Base-by-base conservation (phyloP, 2,113 vertebrate genomes). In the Phodopus roborovskii region DNA sequence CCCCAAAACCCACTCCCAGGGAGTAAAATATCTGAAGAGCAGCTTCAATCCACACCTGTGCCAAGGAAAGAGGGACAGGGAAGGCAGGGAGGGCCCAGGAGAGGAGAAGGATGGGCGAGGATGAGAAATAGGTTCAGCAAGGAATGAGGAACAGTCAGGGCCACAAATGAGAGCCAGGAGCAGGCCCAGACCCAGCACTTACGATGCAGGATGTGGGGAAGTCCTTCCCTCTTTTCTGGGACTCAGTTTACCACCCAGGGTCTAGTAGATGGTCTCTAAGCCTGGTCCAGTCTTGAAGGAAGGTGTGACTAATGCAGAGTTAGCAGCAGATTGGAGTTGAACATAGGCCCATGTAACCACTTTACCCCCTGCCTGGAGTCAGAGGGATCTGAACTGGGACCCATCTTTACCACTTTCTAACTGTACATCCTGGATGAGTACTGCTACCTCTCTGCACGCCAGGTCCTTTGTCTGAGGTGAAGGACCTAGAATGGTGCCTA, bases 11-110 rank as follows among this genome's bases (percentile, higher is more conserved):
- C 78, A 99, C 99, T 3, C 99, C 98, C 77, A 99, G 98, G 60
- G 99, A 99, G 92, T 99, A 99, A 98, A 99, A 99, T 96, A 99
- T 99, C 98, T 99, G 99, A 92, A 99, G 96, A 53, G 98, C 99
- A 93, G 99, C 99, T 96, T 99, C 99, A 0, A 99, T 98, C 99
- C 99, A 99, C 82, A 99, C 99, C 99, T 99, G 90, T 22, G 84
- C 36, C 78, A 36, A 79, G 92, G 33, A 24, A 33, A 5, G 60
- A 45, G 16, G 3, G 62, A 70, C 77, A 30, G 3, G 28, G 24
- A 48, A 77, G 77, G 17, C 75, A 30, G 3, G 28, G 28, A 42
- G 73, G 81, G 28, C 30, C 1, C 24, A 0, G 62, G 10, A 30
- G n/a, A 64, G 91, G 15, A 7, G 36, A 70, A 95, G 26, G 74